Evolutionary conservation across 2,888 invertebrate species (phyloP), one percentile per base, ranked within the genome.

Genomic region (Eupithecia centaureata): DNA sequence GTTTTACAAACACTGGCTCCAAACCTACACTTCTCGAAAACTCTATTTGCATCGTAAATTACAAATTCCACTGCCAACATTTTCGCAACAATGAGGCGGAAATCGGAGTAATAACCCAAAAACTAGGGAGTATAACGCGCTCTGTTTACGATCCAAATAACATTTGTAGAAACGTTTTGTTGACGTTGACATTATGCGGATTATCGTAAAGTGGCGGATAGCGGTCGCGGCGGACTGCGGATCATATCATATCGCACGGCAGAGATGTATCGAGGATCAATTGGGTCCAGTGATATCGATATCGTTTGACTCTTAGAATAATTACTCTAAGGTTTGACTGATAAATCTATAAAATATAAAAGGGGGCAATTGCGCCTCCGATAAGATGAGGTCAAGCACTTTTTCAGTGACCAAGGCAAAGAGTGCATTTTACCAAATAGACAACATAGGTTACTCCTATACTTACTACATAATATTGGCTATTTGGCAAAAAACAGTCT

Each of bases 111-210:
- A 61, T 69, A 66, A 66, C 70, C 70, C 66, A 63, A 70, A 69
- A 70, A 70, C 69, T 57, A 66, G 54, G 22, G 65, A 69, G 22
- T 64, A 62, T 67, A 67, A 63, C 60, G n/a, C 64, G 30, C 7
- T 5, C 56, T 33, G 59, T 72, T 69, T 72, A 68, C 69, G 67
- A 68, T 52, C 61, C 65, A 51, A 71, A 70, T 69, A 72, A 68
- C 72, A 69, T 71, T 72, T 68, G 72, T 63, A 63, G 71, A 80
- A 83, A 82, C 82, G 83, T 79, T 80, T 65, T 71, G 67, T 71
- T 80, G 83, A 81, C 71, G 67, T 67, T 80, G 83, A 82, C 80
- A 83, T 85, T 85, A 82, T 68, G 72, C 65, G 63, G 74, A 57
- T 22, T 33, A 57, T 30, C 73, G 75, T 80, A 81, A 82, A 80